These are phyloP conservation scores for Drosophila merina DNA, from an alignment of 2,888 invertebrate genomes.

Conservation along the genomic window DNA sequence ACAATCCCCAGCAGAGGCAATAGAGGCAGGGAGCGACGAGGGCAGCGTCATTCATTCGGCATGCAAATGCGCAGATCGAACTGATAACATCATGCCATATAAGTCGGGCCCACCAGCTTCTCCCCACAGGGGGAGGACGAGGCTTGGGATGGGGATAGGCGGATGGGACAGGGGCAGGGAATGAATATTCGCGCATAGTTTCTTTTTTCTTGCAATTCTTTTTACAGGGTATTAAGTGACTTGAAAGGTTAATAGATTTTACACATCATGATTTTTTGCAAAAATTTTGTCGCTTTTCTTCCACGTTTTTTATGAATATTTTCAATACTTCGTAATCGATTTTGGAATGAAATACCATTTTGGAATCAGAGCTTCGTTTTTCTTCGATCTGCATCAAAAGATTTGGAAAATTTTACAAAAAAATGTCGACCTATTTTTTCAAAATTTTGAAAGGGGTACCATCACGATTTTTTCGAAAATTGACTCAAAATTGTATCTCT, in stretches of 20 bases:
- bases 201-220: slow-evolving; percentile 11
- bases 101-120: slow-evolving; percentile 29
- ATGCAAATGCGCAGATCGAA: slow-evolving; percentile 76
- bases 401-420: too few species aligned
- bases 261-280: too few species aligned
- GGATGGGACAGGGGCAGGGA: slow-evolving; percentile 7
- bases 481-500: too few species aligned
- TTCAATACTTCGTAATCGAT: too few species aligned
- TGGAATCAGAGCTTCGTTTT: too few species aligned
- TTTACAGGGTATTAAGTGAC: slow-evolving; percentile 6
- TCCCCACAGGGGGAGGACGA: neutral
- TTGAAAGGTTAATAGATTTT: neutral
- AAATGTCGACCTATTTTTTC: too few species aligned
- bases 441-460: too few species aligned
- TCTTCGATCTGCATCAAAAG: too few species aligned
- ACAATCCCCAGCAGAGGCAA: slow-evolving; percentile 35
- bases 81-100: slow-evolving; percentile 74
- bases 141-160: neutral
- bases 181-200: slow-evolving; percentile 50
- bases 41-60: slow-evolving; percentile 66
- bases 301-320: too few species aligned
- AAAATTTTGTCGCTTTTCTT: too few species aligned
- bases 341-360: too few species aligned
- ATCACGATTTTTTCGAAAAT: too few species aligned
- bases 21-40: neutral